Percentiles rank a stretch among this genome's conserved stretches.
Conservation (phyloP, 2,888 invertebrate genomes). For the Auanema sp. region DNA sequence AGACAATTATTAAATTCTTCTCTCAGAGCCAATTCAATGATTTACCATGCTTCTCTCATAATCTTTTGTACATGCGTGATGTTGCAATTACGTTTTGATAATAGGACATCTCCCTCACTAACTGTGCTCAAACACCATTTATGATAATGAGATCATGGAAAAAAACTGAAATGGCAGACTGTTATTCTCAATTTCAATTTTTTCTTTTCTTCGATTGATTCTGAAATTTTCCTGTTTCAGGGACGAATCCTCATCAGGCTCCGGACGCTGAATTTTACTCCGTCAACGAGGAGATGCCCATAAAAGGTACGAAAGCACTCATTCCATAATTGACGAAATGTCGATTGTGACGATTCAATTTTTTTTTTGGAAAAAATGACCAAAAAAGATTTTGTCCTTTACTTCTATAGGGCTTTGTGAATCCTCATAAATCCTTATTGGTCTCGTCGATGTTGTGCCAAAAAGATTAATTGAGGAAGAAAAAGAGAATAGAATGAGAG, state of each 20-base stretch:
- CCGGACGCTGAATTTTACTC: conserved; percentile 56
- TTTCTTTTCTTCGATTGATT: background rate
- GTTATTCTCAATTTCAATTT: no score
- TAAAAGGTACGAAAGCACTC: conserved; percentile 70
- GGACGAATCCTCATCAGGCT: conserved; percentile 91
- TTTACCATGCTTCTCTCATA: no score
- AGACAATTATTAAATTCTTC: background rate
- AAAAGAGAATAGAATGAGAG: no score
- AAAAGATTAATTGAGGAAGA: no score
- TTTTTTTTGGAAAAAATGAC: conserved; percentile 6
- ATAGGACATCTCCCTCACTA: no score
- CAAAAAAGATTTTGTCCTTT: background rate
- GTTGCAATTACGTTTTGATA: no score
- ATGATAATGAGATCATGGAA: no score
- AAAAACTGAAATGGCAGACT: no score
- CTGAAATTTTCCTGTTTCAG: conserved; percentile 65
- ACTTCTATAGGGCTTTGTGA: background rate
- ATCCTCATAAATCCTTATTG: background rate
- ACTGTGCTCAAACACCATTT: no score
- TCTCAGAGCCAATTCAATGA: conserved; percentile 7
- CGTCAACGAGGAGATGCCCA: conserved; percentile 72
- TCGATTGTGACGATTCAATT: background rate
- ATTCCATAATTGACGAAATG: background rate
- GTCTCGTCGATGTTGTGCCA: no score
- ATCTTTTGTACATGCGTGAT: no score